phyloP scores from a whole-genome alignment of 2,113 vertebrate genomes.

The Electrona antarctica region DNA sequence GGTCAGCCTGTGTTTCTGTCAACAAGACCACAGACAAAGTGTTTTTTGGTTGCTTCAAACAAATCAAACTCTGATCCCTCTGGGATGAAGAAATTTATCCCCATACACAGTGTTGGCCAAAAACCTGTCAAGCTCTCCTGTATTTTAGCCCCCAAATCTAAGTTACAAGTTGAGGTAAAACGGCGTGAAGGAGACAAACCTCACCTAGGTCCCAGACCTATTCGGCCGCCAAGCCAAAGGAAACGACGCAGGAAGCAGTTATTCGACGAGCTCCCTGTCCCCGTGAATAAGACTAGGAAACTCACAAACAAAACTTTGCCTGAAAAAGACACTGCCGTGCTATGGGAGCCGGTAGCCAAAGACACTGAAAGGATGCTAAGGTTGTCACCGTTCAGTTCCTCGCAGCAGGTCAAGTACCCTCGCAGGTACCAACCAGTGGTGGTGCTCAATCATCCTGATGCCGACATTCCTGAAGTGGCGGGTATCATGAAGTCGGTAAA shows the following conservation, averaged over 20 bases:
- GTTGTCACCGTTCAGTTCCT: conserved; percentile 87
- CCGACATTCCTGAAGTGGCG: conserved; percentile 91
- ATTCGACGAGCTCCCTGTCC: conserved; percentile 77
- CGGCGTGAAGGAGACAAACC: conserved; percentile 56
- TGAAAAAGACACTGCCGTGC: conserved; percentile 72
- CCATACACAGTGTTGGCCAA: conserved; percentile 50
- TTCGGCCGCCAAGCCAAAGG: conserved; percentile 79
- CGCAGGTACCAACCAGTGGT: conserved; percentile 95
- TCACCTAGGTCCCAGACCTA: conserved; percentile 58
- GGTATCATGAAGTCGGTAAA: conserved; percentile 92
- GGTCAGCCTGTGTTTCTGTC: conserved; percentile 76
- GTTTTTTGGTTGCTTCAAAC: conserved; percentile 76
- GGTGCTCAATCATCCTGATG: conserved; percentile 97
- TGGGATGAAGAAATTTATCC: conserved; percentile 63
- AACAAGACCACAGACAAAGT: conserved; percentile 74
- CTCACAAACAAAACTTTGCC: conserved; percentile 79
- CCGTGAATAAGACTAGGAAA: conserved; percentile 82
- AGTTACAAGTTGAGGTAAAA: conserved; percentile 44
- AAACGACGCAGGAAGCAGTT: conserved; percentile 84
- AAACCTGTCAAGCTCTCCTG: conserved; percentile 52
- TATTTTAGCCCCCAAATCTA: conserved; percentile 41
- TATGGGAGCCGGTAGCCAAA: conserved; percentile 83
- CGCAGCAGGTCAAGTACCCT: conserved; percentile 91
- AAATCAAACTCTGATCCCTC: conserved; percentile 57
- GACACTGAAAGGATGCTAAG: conserved; percentile 86